phyloP scores from a whole-genome alignment of 2,113 vertebrate genomes.

The Neofelis nebulosa region DNA sequence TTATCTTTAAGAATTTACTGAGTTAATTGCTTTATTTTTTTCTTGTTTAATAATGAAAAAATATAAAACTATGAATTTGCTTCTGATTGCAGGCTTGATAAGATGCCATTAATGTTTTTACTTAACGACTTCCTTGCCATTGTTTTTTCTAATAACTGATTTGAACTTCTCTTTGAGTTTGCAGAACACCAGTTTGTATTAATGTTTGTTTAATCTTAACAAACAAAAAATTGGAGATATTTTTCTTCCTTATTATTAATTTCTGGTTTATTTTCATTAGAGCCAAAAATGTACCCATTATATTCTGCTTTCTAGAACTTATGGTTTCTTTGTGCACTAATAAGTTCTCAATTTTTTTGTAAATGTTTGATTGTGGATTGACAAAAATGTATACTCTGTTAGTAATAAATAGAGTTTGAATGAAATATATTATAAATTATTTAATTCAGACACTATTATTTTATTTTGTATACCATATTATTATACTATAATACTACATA shows the following conservation, averaged over 20 bases:
- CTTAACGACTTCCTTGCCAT: not conserved
- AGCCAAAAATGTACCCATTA: not conserved
- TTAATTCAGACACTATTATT: not conserved
- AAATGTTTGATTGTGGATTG: not conserved
- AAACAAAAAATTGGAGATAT: not conserved
- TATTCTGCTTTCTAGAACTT: not conserved
- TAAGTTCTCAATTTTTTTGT: not conserved
- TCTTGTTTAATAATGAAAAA: not conserved
- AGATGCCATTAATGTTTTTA: not conserved
- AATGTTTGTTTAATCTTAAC: not conserved
- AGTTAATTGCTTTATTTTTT: not conserved
- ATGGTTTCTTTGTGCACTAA: not conserved
- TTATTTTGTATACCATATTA: not conserved
- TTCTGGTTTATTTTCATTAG: not conserved
- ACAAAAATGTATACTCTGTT: not conserved
- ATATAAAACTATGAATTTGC: conserved; percentile 31
- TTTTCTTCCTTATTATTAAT: not conserved
- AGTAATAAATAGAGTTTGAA: not conserved
- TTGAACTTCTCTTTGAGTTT: not conserved
- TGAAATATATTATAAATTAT: not conserved
- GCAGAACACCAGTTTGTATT: not conserved
- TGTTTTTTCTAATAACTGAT: not conserved
- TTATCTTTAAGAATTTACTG: not conserved
- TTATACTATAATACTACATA: not conserved
- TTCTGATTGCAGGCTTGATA: conserved; percentile 6